Conservation (phyloP, 1,140 invertebrate genomes). For the Caerostris extrusa region DNA sequence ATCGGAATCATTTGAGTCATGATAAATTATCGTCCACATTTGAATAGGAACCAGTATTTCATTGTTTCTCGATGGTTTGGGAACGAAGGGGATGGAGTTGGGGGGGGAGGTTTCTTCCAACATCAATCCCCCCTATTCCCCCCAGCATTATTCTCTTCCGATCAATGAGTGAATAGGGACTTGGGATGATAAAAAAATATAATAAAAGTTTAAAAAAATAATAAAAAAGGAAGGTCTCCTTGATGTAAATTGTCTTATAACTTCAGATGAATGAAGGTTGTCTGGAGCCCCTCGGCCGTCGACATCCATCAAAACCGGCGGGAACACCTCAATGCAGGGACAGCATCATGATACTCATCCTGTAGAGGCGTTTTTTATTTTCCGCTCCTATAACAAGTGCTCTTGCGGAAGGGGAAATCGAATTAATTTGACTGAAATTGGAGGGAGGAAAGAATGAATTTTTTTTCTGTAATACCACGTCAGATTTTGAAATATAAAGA, state of each 20-base stretch:
- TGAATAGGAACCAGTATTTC: slow-evolving; percentile 74
- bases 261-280: slow-evolving; percentile 70
- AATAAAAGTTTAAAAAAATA: not conserved
- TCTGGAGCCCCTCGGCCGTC: slow-evolving; percentile 18
- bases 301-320: slow-evolving; percentile 60
- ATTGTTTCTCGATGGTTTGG: slow-evolving; percentile 60
- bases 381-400: slow-evolving; percentile 12
- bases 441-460: not conserved
- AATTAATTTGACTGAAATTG: slow-evolving; percentile 14
- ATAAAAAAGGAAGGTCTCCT: slow-evolving; percentile 21
- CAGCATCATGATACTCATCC: slow-evolving; percentile 1
- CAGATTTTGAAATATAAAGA: too few relatives aligned
- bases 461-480: too few relatives aligned
- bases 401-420: not conserved
- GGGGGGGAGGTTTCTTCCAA: not conserved
- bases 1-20: slow-evolving; percentile 74
- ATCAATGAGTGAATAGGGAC: slow-evolving; percentile 69
- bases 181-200: not conserved
- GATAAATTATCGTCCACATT: slow-evolving; percentile 74
- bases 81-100: not conserved
- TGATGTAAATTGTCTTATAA: slow-evolving; percentile 76
- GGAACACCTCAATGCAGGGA: not conserved
- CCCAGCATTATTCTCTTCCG: slow-evolving; percentile 45
- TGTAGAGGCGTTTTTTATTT: slow-evolving; percentile 26
- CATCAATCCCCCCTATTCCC: slow-evolving; percentile 2